These are phyloP conservation scores for Eulemur coronatus DNA, from an alignment of 2,797 vertebrate genomes.

Conservation along the genomic window DNA sequence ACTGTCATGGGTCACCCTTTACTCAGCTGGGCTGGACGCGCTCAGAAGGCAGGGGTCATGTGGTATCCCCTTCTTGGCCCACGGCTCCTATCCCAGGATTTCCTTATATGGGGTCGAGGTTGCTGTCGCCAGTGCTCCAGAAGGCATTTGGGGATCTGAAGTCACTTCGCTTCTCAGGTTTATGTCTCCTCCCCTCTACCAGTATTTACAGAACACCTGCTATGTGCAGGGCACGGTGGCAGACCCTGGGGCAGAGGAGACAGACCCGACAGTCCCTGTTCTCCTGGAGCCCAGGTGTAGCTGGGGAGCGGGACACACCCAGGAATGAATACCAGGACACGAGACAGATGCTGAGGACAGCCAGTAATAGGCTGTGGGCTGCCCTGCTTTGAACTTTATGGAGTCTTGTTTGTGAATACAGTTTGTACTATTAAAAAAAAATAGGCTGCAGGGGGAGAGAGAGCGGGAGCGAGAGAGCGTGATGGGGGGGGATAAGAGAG, in stretches of 20 bases:
- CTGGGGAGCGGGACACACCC: background rate
- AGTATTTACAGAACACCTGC: background rate
- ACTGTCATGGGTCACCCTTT: background rate
- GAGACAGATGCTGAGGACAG: background rate
- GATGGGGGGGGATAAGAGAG: background rate
- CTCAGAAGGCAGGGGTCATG: rapidly evolving
- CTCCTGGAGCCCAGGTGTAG: background rate
- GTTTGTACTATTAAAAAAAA: too few relatives aligned
- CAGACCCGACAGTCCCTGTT: background rate
- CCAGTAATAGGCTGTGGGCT: background rate
- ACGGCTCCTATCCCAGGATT: background rate
- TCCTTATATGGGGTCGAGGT: background rate
- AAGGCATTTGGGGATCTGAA: background rate
- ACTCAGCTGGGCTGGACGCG: rapidly evolving
- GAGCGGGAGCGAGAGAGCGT: background rate
- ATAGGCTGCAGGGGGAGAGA: background rate
- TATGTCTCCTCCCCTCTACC: rapidly evolving
- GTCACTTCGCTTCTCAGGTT: background rate
- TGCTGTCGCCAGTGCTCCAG: background rate
- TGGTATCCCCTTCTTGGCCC: background rate
- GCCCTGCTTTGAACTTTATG: too few relatives aligned
- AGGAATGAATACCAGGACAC: background rate
- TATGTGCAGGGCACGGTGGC: rapidly evolving
- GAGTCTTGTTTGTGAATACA: too few relatives aligned
- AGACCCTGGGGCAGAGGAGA: background rate